These are phyloP conservation scores for Percopsis transmontana DNA, from an alignment of 2,113 vertebrate species.

Conservation along the genomic window DNA sequence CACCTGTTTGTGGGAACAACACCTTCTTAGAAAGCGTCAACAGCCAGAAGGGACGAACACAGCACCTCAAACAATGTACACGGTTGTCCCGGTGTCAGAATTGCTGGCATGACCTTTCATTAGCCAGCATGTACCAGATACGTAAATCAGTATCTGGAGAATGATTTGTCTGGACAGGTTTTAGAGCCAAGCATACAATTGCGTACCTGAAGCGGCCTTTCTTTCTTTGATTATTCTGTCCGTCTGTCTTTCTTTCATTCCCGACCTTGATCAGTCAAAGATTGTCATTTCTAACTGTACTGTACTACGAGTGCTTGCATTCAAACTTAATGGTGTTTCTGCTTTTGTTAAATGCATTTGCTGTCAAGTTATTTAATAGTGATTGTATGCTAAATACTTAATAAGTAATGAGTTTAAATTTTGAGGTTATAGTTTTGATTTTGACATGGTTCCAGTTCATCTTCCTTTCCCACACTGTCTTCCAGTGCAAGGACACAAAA, in stretches of 20 bases:
- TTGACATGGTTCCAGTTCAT: neutral
- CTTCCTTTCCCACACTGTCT: neutral
- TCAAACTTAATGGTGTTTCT: too few relatives aligned
- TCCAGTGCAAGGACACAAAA: neutral
- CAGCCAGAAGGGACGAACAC: constrained; percentile 4
- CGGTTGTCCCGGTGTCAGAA: constrained; percentile 39
- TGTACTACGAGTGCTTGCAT: too few relatives aligned
- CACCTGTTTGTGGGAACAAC: constrained; percentile 22
- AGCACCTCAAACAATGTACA: neutral
- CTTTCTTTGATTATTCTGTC: too few relatives aligned
- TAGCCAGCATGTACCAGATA: constrained; percentile 38
- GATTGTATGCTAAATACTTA: too few relatives aligned
- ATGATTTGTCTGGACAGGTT: constrained; percentile 16
- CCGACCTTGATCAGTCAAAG: too few relatives aligned
- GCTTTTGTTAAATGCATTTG: too few relatives aligned
- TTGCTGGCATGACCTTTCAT: constrained; percentile 12
- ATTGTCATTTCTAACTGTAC: too few relatives aligned
- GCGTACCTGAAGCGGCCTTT: constrained; percentile 8
- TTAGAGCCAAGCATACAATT: constrained; percentile 13
- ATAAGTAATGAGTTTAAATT: neutral
- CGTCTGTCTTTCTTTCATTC: too few relatives aligned
- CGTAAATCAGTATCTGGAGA: constrained; percentile 38
- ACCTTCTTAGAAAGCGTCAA: constrained; percentile 8
- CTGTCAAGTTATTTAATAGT: too few relatives aligned
- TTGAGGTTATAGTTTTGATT: neutral